Percentiles rank a stretch among this genome's conserved stretches.
Evolutionary conservation across 2,113 vertebrate species (phyloP).

Genomic region (Thymallus thymallus): DNA sequence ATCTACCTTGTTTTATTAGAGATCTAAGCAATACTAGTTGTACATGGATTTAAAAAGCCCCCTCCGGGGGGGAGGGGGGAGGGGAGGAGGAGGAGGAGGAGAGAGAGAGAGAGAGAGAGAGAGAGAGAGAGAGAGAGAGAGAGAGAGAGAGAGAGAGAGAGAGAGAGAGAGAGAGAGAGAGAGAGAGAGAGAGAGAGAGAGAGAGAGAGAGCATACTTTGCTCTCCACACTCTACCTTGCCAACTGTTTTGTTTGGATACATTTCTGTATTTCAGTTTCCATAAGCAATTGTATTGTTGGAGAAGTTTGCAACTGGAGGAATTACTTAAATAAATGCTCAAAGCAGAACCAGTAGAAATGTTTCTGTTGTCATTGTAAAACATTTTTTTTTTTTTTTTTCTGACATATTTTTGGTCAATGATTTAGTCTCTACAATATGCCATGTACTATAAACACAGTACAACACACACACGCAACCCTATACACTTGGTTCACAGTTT

Average conservation of each 20-base stretch:
- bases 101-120: no score
- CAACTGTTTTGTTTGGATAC: slow-evolving; percentile 57
- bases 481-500: not conserved
- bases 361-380: not conserved
- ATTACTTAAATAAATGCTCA: not conserved
- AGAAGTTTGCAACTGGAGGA: not conserved
- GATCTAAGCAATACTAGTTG: no score
- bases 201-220: slow-evolving; percentile 14
- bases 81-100: fast-evolving
- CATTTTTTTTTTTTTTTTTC: no score
- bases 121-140: no score
- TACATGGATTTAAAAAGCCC: no score
- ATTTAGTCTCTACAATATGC: no score
- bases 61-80: no score
- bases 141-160: slow-evolving; percentile 19
- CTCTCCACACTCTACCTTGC: slow-evolving; percentile 35
- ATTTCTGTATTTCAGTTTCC: slow-evolving; percentile 36
- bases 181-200: not conserved
- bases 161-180: not conserved
- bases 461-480: not conserved
- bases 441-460: not conserved
- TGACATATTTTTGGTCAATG: not conserved
- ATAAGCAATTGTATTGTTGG: slow-evolving; percentile 37
- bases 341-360: not conserved
- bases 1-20: no score